Base-by-base conservation (phyloP, 1,140 invertebrate species). In the Paramacrobiotus metropolitanus region DNA sequence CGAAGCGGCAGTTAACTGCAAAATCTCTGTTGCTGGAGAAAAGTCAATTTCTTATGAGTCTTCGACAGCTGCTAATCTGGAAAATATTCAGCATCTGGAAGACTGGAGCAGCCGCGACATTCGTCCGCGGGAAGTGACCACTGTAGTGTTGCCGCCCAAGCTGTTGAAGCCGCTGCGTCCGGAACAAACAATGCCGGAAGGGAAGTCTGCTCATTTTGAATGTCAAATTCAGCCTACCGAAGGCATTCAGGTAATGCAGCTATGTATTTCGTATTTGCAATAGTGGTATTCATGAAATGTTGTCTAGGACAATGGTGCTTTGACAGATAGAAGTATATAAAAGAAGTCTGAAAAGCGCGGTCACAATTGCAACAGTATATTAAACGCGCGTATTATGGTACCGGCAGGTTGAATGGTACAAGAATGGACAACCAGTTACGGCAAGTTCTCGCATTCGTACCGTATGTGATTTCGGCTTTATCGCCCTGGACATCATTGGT, bases 131-230 rank as follows among this genome's bases (percentile, higher is more conserved):
- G 85, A 88, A 73, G 85, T 87, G 70, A 78, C 79, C 0, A 78
- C 74, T 66, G 76, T 86, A 3, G 85, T 77, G 0, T 82, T 85
- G 70, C 81, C 83, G 65, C 87, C 87, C 29, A 78, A 82, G 68
- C 91, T 92, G 74, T 77, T 89, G 48, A 84, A 85, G 63, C 84
- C 83, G 44, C 70, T 92, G 3, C 88, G 89, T 71, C 86, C 87
- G 29, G 89, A 87, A 15, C 90, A 83, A 68, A 88, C 88, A 68
- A 85, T 97, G 65, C 80, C 87, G n/a, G 93, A 97, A 76, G 86
- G 87, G 15, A 90, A 97, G 75, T 79, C 86, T 31, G 90, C 89
- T 65, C 91, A 96, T 70, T 96, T 97, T 70, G 92, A 96, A 77
- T 86, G 85, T 40, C 82, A 88, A 62, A 83, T 93, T 44, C 89